Conservation (phyloP, 2,113 vertebrate species). For the Elanus axillaris region DNA sequence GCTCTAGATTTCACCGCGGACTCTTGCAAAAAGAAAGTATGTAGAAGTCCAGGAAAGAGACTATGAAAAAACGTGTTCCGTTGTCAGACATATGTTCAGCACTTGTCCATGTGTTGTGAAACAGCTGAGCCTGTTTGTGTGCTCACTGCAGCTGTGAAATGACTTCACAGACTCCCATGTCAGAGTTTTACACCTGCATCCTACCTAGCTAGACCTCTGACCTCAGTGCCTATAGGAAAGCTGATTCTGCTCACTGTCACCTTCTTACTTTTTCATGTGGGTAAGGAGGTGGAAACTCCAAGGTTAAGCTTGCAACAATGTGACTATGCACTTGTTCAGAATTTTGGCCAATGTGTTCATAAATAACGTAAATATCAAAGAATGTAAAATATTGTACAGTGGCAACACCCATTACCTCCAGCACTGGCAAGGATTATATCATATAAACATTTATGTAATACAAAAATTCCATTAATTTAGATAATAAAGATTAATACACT, state of each 20-base stretch:
- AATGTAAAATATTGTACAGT: conserved; percentile 29
- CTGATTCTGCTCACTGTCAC: background rate
- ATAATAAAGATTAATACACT: conserved; percentile 50
- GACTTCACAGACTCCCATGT: background rate
- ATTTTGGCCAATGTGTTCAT: conserved; percentile 8
- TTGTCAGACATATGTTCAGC: background rate
- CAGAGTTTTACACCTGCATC: background rate
- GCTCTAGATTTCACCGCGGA: background rate
- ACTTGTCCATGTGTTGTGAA: background rate
- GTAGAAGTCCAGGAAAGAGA: background rate
- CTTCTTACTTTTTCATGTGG: background rate
- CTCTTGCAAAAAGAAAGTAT: background rate
- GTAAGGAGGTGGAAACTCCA: background rate
- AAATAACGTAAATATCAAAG: conserved; percentile 46
- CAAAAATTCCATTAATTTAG: conserved; percentile 52
- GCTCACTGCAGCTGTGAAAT: background rate
- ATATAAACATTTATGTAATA: conserved; percentile 34
- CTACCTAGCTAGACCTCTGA: background rate
- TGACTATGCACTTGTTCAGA: background rate
- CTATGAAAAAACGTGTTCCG: background rate
- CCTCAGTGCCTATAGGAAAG: background rate
- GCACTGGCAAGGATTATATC: conserved; percentile 39
- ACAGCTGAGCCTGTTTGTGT: background rate
- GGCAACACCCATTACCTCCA: conserved; percentile 56
- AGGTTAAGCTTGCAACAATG: background rate